Percentiles rank a stretch among this genome's conserved stretches.
These are phyloP conservation scores for Pelobates cultripes DNA, from an alignment of 2,797 vertebrate species.

Conservation along the genomic window DNA sequence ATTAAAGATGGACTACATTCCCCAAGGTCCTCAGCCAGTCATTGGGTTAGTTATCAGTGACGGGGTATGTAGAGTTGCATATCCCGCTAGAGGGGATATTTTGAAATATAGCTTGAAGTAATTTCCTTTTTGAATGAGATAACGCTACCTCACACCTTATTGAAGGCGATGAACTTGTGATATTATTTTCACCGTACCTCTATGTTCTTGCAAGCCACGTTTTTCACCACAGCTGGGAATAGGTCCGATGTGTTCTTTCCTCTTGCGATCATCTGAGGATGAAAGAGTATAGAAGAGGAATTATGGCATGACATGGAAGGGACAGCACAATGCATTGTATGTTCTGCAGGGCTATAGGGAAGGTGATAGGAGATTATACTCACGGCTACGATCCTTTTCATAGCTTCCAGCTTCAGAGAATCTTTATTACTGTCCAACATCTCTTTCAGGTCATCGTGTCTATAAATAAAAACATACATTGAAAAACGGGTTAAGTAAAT, in stretches of 20 bases:
- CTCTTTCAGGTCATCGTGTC: conserved; percentile 97
- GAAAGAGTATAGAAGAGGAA: not conserved
- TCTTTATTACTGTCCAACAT: conserved; percentile 99
- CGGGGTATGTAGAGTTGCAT: no score
- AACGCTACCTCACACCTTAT: no score
- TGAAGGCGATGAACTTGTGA: not conserved
- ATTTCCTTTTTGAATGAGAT: not conserved
- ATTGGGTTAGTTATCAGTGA: no score
- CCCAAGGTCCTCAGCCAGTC: no score
- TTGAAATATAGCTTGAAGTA: not conserved
- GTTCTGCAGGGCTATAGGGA: not conserved
- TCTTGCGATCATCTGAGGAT: conserved; percentile 90
- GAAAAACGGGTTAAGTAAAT: no score
- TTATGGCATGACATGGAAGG: not conserved
- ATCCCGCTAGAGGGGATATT: no score
- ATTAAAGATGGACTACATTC: no score
- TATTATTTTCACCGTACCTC: conserved; percentile 79
- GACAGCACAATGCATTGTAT: not conserved
- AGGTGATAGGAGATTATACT: conserved; percentile 42
- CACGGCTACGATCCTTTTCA: conserved; percentile 98
- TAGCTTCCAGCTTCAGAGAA: conserved; percentile 96
- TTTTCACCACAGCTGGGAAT: conserved; percentile 97
- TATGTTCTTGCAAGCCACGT: conserved; percentile 97
- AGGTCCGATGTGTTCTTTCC: conserved; percentile 96
- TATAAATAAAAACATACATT: conserved; percentile 56